Conservation (phyloP, 2,797 vertebrate species). For the Fistularia commersonii region DNA sequence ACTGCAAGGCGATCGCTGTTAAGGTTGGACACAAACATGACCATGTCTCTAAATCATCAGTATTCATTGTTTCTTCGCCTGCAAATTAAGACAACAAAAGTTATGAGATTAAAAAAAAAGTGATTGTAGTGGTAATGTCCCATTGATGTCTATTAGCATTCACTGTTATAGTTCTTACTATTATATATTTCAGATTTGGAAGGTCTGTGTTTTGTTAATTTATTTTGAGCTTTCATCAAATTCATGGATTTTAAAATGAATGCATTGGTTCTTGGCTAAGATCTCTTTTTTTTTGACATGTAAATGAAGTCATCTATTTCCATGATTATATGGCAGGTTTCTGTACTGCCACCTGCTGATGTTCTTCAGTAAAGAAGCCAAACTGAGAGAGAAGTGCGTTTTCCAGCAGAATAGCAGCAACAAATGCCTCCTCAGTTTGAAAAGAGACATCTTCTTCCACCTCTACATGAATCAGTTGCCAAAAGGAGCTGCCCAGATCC, state of each 20-base stretch:
- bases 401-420: constrained; percentile 77
- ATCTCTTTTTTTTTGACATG: too few species aligned
- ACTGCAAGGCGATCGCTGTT: constrained; percentile 89
- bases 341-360: constrained; percentile 90
- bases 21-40: constrained; percentile 67
- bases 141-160: too few species aligned
- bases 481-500: constrained; percentile 87
- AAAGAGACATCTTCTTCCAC: constrained; percentile 78
- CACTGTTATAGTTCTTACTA: too few species aligned
- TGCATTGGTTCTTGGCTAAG: too few species aligned
- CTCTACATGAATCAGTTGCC: constrained; percentile 92
- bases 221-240: background rate
- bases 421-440: constrained; percentile 81
- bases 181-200: too few species aligned
- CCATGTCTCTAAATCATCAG: background rate
- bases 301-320: background rate
- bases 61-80: too few species aligned
- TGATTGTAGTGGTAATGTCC: too few species aligned
- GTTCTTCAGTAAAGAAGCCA: constrained; percentile 83
- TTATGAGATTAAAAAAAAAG: too few species aligned
- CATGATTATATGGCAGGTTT: constrained; percentile 71
- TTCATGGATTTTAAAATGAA: too few species aligned
- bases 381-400: constrained; percentile 81
- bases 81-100: too few species aligned
- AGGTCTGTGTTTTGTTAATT: background rate